These are phyloP conservation scores for Pollenia amentaria DNA, from an alignment of 2,888 invertebrate species.

Conservation along the genomic window DNA sequence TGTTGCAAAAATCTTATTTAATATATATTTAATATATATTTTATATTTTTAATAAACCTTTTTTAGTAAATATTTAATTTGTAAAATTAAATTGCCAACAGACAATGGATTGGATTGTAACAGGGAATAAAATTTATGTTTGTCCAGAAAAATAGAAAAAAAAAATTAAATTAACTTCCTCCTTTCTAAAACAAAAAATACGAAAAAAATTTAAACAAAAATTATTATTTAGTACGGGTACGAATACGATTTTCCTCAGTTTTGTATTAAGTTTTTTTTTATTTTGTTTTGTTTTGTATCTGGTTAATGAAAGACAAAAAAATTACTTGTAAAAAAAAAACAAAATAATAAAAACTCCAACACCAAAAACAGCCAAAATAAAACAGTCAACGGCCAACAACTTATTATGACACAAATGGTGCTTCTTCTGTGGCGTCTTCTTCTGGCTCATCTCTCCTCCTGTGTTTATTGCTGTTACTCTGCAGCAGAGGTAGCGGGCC, in stretches of 20 bases:
- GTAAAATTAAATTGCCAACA: slow-evolving; percentile 30
- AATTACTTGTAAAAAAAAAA: slow-evolving; percentile 37
- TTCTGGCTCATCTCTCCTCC: background rate
- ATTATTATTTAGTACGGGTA: slow-evolving; percentile 52
- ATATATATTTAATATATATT: slow-evolving; percentile 9
- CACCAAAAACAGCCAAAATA: slow-evolving; percentile 26
- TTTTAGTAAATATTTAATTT: slow-evolving; percentile 34
- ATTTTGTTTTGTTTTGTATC: background rate
- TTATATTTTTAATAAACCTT: slow-evolving; percentile 41
- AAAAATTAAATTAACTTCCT: slow-evolving; percentile 61
- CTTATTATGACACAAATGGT: slow-evolving; percentile 72
- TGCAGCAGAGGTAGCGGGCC: background rate
- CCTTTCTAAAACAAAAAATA: slow-evolving; percentile 69
- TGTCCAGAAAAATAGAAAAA: slow-evolving; percentile 56
- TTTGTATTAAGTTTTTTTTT: slow-evolving; percentile 19
- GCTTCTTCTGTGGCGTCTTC: slow-evolving; percentile 62
- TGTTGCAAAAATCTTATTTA: slow-evolving; percentile 1
- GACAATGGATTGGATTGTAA: slow-evolving; percentile 24
- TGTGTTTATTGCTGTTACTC: background rate
- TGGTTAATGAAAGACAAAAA: slow-evolving; percentile 36
- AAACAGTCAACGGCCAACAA: slow-evolving; percentile 38
- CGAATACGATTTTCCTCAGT: slow-evolving; percentile 41
- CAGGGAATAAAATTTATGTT: slow-evolving; percentile 61
- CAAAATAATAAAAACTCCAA: slow-evolving; percentile 21
- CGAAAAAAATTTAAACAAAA: slow-evolving; percentile 33